Percentiles rank a stretch among this genome's conserved stretches.
Conservation (phyloP, 2,113 vertebrate species). For the Psilopsiagon aurifrons region DNA sequence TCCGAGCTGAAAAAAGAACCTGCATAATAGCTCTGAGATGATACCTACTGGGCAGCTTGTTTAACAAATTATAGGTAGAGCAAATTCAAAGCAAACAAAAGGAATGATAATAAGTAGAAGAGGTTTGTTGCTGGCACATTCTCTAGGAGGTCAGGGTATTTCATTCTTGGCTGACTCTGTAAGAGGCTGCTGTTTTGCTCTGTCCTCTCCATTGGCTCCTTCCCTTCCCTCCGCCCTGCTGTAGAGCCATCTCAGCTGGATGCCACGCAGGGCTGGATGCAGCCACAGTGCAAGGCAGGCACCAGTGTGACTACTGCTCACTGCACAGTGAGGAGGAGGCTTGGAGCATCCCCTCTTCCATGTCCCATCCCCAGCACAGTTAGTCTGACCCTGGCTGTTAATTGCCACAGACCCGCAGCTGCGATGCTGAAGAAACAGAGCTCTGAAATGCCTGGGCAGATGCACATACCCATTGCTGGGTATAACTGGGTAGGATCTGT, state of each 20-base stretch:
- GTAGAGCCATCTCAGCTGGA: not conserved
- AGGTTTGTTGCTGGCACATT: not conserved
- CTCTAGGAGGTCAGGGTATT: not conserved
- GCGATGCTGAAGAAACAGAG: not conserved
- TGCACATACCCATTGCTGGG: not conserved
- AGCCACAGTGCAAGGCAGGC: rapidly evolving
- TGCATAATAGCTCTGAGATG: not conserved
- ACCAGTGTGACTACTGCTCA: not conserved
- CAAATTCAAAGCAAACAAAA: conserved; percentile 7
- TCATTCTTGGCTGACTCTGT: not conserved
- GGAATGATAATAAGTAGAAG: not conserved
- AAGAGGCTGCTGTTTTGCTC: not conserved
- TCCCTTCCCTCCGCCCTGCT: not conserved
- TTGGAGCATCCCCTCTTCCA: not conserved
- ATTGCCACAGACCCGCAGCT: rapidly evolving
- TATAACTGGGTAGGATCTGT: not conserved
- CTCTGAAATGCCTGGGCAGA: not conserved
- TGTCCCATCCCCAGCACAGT: not conserved
- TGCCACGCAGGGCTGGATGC: not conserved
- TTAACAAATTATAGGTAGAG: not conserved
- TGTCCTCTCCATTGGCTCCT: not conserved
- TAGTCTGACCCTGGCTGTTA: not conserved
- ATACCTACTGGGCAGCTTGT: not conserved
- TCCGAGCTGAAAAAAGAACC: not conserved
- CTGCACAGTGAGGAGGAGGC: not conserved